Base-by-base conservation (phyloP, 2,888 invertebrate genomes). In the Platycheirus albimanus region DNA sequence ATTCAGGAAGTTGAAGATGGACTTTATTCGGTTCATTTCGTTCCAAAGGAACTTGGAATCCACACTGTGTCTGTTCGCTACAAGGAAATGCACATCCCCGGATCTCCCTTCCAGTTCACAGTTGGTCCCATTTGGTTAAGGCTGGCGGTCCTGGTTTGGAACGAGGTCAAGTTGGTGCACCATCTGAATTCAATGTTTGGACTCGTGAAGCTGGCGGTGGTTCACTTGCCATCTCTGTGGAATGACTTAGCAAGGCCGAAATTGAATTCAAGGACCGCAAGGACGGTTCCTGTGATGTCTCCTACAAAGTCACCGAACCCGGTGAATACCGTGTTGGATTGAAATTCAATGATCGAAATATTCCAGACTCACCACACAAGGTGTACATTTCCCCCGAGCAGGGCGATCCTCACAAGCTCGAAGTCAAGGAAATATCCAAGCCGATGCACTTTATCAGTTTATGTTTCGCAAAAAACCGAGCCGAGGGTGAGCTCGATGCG, bases 101-200 rank as follows among this genome's bases (percentile, higher is more conserved):
- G 99, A 87, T 98, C 98, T 64, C 99, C 99, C 78, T 99, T 99
- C 96, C 98, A 98, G 92, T 99, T 99, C 92, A 99, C 99, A 13
- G 99, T 99, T 15, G 99, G 99, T 28, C 98, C 49, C 99, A 99
- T 91, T 93, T 98, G 86, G 99, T 99, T 0, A 98, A 98, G 90
- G 99, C 99, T 10, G 98, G 98, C 45, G 99, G 99, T 11, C 95
- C 95, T 0, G 99, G 99, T 52, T 92, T 99, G 63, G 97, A 98
- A 90, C 93, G 98, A 28, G 98, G 98, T 13, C 96, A 97, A 87
- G 95, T 96, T 61, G 95, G 96, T 4, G 94, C 95, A 87, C 94
- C 95, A 78, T 95, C 97, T 90, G 96, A 97, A 92, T 97, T 96
- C 91, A 99, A 99, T 91, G 97, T 99, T 1, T 99, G 98, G 97